Evolutionary conservation across 2,797 vertebrate species (phyloP), one percentile per base, ranked within the genome.

Genomic region (Ceryle rudis): DNA sequence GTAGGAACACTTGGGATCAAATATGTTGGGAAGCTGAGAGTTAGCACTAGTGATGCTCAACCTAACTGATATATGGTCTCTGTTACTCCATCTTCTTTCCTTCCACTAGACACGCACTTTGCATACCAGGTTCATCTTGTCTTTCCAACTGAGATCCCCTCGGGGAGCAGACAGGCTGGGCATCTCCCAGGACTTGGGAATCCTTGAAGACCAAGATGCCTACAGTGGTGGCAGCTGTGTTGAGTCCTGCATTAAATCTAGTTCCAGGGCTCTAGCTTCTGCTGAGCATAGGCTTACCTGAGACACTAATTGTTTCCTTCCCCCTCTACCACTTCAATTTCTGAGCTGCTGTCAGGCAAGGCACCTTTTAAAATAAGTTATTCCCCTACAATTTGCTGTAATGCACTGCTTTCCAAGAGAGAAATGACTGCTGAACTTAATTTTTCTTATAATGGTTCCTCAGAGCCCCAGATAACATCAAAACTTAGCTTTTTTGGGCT

Each of bases 151-250:
- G 47, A 35, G 44, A 20, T 47, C 8, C 29, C 37, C 29, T 5
- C 5, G 26, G n/a, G 33, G 7, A 37, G 23, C 46, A n/a, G 60
- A 39, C 10, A 39, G 18, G 14, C 35, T 74, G 47, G 73, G 61
- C 11, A n/a, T 22, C 51, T 65, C 29, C 47, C n/a, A 41, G 69
- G 22, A 20, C 9, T 8, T 49, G 29, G 10, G 15, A 42, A 7
- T 29, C 42, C 65, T 70, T 67, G 8, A 33, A 65, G 9, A 49
- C 33, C 25, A 29, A 72, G 26, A 7, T 69, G 47, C 42, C 51
- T 42, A 28, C 28, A 25, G 29, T 5, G 41, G 44, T 51, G 47
- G 37, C 31, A 64, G 22, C 28, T 19, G 6, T 0, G 0, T 42
- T 16, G 21, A 81, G 47, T 21, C 52, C 49, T 67, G 44, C 31